Conservation (phyloP, 2,113 vertebrate species). For the Columba livia region DNA sequence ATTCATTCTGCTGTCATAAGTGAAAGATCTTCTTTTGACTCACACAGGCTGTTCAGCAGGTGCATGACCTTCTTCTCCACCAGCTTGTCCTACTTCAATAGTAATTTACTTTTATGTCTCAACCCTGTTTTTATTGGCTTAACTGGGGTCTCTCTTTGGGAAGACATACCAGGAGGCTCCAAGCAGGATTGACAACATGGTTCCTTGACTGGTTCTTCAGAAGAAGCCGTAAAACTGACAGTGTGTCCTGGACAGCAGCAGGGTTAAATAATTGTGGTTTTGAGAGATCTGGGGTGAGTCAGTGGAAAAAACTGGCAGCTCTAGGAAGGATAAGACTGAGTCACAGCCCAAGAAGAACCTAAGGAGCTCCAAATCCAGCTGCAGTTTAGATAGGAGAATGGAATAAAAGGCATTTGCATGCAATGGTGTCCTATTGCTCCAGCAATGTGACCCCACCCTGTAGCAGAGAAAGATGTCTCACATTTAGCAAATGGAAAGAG, state of each 20-base stretch:
- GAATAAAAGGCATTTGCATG: slow-evolving; percentile 21
- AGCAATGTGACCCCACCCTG: slow-evolving; percentile 18
- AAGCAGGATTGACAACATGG: background rate
- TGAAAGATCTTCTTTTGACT: background rate
- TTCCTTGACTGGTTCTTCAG: background rate
- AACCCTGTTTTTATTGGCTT: background rate
- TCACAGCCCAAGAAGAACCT: slow-evolving; percentile 18
- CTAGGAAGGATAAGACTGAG: slow-evolving; percentile 30
- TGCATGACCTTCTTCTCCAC: background rate
- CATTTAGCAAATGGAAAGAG: slow-evolving; percentile 3
- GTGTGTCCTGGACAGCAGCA: background rate
- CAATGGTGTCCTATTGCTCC: background rate
- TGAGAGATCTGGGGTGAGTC: slow-evolving; percentile 14
- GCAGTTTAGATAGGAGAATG: slow-evolving; percentile 6
- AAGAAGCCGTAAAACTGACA: background rate
- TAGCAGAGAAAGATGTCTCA: slow-evolving; percentile 15
- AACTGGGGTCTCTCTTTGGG: background rate
- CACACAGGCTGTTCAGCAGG: background rate
- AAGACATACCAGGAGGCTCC: background rate
- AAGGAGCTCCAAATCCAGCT: slow-evolving; percentile 44
- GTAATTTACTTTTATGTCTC: background rate
- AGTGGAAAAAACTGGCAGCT: slow-evolving; percentile 47
- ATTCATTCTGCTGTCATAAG: background rate
- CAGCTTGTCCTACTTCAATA: background rate
- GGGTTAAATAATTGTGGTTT: slow-evolving; percentile 27